Conservation (phyloP, 2,797 vertebrate species). For the Takifugu rubripes region DNA sequence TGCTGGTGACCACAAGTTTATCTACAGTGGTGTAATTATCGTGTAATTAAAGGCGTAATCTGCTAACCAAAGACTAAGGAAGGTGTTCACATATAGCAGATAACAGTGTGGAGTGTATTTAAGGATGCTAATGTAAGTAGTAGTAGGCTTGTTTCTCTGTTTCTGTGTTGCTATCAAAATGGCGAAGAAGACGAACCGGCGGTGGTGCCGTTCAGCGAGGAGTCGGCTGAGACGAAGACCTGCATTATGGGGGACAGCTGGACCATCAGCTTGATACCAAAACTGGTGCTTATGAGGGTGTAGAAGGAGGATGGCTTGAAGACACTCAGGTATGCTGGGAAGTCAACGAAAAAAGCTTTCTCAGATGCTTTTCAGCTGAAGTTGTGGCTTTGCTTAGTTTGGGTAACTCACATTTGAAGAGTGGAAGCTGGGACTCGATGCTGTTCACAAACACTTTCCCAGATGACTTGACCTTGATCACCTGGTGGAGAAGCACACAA, state of each 20-base stretch:
- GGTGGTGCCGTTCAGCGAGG: slow-evolving; percentile 67
- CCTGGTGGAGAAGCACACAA: slow-evolving; percentile 38
- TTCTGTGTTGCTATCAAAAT: not conserved
- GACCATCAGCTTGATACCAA: slow-evolving; percentile 76
- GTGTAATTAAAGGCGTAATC: too few species aligned
- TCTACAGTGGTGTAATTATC: too few species aligned
- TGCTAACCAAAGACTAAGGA: too few species aligned
- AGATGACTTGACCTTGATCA: slow-evolving; percentile 54
- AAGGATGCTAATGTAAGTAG: too few species aligned
- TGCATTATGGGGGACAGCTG: slow-evolving; percentile 87
- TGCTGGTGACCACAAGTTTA: too few species aligned
- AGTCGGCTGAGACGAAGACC: slow-evolving; percentile 71
- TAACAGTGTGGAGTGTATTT: too few species aligned
- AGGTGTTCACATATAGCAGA: too few species aligned
- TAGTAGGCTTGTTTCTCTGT: too few species aligned
- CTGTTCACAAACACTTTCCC: slow-evolving; percentile 71
- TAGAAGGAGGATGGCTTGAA: slow-evolving; percentile 85
- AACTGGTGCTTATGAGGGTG: slow-evolving; percentile 65
- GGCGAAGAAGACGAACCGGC: slow-evolving; percentile 71
- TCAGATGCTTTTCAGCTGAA: too few species aligned
- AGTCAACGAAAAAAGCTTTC: not conserved
- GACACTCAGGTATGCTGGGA: slow-evolving; percentile 69
- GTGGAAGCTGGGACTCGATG: slow-evolving; percentile 63
- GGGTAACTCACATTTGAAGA: slow-evolving; percentile 63
- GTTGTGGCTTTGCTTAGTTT: too few species aligned